A percentile compares a stretch with the other conserved stretches of the same genome.
phyloP scores from a whole-genome alignment of 2,113 vertebrate genomes.

The Dendropsophus ebraccatus region DNA sequence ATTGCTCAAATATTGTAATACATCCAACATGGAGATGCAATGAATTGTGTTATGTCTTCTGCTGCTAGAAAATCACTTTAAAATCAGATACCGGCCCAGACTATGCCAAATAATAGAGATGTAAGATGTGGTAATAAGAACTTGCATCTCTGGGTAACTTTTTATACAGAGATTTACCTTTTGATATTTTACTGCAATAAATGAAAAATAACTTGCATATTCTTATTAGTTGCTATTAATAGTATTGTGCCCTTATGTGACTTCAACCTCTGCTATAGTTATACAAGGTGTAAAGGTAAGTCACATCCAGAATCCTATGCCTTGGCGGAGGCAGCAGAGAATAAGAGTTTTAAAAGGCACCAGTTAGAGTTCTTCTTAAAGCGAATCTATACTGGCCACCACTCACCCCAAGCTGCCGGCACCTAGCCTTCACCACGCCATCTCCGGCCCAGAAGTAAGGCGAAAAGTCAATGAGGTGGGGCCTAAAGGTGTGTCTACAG shows the following conservation, averaged over 20 bases:
- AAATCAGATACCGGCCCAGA: neutral
- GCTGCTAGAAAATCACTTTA: conserved; percentile 20
- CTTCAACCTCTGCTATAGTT: neutral
- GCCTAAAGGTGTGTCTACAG: too few species aligned
- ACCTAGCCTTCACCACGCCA: too few species aligned
- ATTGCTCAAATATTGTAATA: conserved; percentile 43
- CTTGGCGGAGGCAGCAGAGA: too few species aligned
- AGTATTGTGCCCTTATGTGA: neutral
- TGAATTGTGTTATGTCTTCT: conserved; percentile 33
- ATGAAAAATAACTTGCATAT: neutral
- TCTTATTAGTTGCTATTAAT: neutral
- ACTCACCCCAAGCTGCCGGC: too few species aligned
- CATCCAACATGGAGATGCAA: conserved; percentile 28
- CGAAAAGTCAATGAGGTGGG: too few species aligned
- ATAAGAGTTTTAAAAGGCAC: too few species aligned
- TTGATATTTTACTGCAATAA: neutral
- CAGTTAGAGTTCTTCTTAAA: too few species aligned
- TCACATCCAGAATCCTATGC: too few species aligned
- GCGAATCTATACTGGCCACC: too few species aligned
- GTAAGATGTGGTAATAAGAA: neutral
- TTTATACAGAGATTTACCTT: neutral
- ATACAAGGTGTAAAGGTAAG: too few species aligned
- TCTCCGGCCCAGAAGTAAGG: too few species aligned
- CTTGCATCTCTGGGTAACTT: neutral
- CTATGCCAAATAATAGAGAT: conserved; percentile 1